phyloP scores from a whole-genome alignment of 2,888 invertebrate species.

The Miltochrista miniata region DNA sequence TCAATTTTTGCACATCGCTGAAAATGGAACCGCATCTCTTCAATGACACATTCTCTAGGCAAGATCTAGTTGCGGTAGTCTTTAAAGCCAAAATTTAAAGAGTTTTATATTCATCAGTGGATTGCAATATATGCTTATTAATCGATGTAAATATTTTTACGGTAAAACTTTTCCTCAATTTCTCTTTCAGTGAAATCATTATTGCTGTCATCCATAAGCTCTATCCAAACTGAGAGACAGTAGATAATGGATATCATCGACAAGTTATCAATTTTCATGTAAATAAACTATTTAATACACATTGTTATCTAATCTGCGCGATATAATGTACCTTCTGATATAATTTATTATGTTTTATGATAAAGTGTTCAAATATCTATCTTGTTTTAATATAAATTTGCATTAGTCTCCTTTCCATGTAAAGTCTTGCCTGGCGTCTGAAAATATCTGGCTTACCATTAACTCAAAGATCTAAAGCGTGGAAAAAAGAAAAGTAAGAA shows the following conservation, averaged over 20 bases:
- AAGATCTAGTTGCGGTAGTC: too few species aligned
- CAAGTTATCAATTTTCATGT: constrained; percentile 26
- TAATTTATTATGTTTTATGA: constrained; percentile 11
- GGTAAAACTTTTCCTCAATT: background rate
- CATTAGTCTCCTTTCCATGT: background rate
- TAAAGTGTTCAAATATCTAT: background rate
- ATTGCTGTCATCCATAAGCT: background rate
- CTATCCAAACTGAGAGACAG: constrained; percentile 7
- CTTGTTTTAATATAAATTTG: background rate
- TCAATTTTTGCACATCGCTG: too few species aligned
- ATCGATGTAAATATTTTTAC: too few species aligned
- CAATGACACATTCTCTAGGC: too few species aligned
- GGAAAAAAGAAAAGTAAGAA: too few species aligned
- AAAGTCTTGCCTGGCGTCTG: too few species aligned
- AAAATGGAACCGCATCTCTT: too few species aligned
- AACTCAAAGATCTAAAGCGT: too few species aligned
- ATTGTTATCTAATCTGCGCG: constrained; percentile 23
- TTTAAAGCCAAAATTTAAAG: too few species aligned
- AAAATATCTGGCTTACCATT: too few species aligned
- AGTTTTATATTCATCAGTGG: too few species aligned
- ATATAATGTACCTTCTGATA: constrained; percentile 22
- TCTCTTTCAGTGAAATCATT: background rate
- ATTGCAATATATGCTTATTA: too few species aligned
- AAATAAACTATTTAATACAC: constrained; percentile 12
- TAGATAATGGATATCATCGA: constrained; percentile 9